Evolutionary conservation across 2,797 vertebrate genomes (phyloP).

Genomic region (Paedocypris micromegethes): DNA sequence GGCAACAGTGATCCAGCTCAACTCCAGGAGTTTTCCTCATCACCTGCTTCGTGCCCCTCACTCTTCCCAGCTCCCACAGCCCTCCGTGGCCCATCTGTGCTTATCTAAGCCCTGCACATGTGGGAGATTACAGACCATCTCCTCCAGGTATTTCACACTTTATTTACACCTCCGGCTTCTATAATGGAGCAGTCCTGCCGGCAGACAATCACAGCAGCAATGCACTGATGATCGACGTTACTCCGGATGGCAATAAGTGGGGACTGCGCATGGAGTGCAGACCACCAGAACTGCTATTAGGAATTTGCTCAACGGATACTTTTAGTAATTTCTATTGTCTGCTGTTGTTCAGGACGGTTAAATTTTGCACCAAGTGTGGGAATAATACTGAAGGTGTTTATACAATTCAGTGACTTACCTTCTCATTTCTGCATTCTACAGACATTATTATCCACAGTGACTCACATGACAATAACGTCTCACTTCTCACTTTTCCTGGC

Average conservation of each 20-base stretch:
- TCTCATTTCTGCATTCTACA: no score
- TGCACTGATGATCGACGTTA: slow-evolving; percentile 31
- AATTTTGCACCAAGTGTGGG: background rate
- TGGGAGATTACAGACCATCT: slow-evolving; percentile 53
- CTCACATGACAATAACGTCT: no score
- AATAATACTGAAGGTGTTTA: no score
- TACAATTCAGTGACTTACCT: no score
- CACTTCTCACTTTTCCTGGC: no score
- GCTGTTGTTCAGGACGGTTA: background rate
- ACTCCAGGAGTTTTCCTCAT: slow-evolving; percentile 16
- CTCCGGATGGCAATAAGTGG: slow-evolving; percentile 34
- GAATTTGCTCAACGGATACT: slow-evolving; percentile 8
- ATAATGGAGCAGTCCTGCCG: slow-evolving; percentile 30
- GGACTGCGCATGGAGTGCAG: slow-evolving; percentile 15
- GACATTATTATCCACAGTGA: no score
- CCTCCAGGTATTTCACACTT: slow-evolving; percentile 50
- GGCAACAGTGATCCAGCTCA: slow-evolving; percentile 4
- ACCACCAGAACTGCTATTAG: slow-evolving; percentile 24
- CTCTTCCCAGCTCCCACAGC: slow-evolving; percentile 22
- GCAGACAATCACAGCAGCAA: slow-evolving; percentile 43
- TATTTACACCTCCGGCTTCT: slow-evolving; percentile 33
- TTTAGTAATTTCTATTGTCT: slow-evolving; percentile 12
- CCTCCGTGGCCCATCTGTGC: slow-evolving; percentile 34
- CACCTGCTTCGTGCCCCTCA: slow-evolving; percentile 41
- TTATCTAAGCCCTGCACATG: slow-evolving; percentile 55